Evolutionary conservation across 2,888 invertebrate species (phyloP), one percentile per base, ranked within the genome.

Genomic region (Stenodera caucasica): DNA sequence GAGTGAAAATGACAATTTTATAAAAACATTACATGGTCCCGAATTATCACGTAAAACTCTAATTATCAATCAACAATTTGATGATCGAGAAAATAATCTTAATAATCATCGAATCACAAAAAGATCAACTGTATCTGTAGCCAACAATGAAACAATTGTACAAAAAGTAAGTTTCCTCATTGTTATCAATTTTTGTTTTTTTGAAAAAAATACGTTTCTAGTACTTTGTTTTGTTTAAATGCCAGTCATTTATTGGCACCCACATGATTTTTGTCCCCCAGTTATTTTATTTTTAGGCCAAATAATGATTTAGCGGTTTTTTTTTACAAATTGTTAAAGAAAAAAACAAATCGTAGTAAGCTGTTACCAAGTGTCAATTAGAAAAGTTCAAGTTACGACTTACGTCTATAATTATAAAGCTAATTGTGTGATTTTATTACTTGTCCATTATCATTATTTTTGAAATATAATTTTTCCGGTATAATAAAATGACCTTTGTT

Each of bases 1-100:
- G 53, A 70, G 66, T 23, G 65, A 70, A 33, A 57, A 62, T 53
- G 66, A 68, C 35, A 61, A 67, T 58, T 64, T 65, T 37, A 57
- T 65, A 64, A 68, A 67, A 61, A 72, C 72, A 3, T 55, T 74
- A 60, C 66, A 68, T 49, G 70, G 70, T 6, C 63, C 60, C 49
- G 53, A 52, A 33, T 7, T 63, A 59, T 32, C 32, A 21, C 7
- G 15, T 37, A 57, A 67, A 67, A 67, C 69, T 7, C 57, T 70
- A 21, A 49, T 68, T 8, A 53, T 70, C 6, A 58, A 64, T 23
- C 11, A 37, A 40, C 26, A 37, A 49, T n/a, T 9, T 9, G 49
- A 14, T 32, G n/a, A 59, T 33, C 15, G 40, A 11, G 45, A 3
- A 6, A 9, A 18, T 15, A 9, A 62, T 23, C 32, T 15, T 11